Evolutionary conservation across 2,113 vertebrate species (phyloP).

Genomic region (Rhineura floridana): DNA sequence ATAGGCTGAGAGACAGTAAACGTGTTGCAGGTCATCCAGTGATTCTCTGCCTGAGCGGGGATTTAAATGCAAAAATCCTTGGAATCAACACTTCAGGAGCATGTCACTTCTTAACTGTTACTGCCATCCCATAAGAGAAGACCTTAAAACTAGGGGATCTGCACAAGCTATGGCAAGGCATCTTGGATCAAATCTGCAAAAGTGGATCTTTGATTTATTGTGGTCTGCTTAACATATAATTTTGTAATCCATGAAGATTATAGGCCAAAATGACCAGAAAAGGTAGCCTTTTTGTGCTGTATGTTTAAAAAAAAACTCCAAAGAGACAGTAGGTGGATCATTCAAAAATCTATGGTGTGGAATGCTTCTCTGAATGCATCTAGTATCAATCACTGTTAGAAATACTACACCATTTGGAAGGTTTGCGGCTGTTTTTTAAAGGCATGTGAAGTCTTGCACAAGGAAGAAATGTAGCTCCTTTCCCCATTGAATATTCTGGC

Average conservation of each 20-base stretch:
- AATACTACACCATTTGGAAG: not conserved
- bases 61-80: not conserved
- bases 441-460: not conserved
- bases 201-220: not conserved
- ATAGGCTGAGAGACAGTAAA: not conserved
- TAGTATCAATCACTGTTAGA: not conserved
- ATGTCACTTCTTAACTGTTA: not conserved
- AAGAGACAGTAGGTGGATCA: too few relatives aligned
- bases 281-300: too few relatives aligned
- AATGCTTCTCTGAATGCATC: not conserved
- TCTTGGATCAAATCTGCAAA: not conserved
- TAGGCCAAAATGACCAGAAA: not conserved
- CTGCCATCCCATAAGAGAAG: not conserved
- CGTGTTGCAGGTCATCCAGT: not conserved
- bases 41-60: not conserved
- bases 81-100: not conserved
- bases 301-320: not conserved
- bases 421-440: too few relatives aligned
- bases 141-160: not conserved
- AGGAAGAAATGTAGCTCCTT: not conserved
- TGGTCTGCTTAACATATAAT: not conserved
- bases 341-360: not conserved
- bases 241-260: not conserved
- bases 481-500: too few relatives aligned
- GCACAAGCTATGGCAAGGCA: not conserved